These are phyloP conservation scores for Adelges cooleyi DNA, from an alignment of 1,140 invertebrate species.

Conservation along the genomic window DNA sequence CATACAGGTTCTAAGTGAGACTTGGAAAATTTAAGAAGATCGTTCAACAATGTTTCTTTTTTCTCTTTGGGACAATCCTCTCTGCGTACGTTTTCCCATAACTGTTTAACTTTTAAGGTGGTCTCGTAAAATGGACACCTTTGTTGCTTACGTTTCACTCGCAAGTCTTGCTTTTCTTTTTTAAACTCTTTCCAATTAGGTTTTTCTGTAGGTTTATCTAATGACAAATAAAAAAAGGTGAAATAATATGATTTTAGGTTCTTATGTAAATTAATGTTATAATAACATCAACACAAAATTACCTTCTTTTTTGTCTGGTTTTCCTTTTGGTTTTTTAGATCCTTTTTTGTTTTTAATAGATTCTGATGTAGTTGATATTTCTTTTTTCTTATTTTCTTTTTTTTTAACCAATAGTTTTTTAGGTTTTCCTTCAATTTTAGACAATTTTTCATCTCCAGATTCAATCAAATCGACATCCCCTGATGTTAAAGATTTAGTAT, in stretches of 20 bases:
- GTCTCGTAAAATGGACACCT: slow-evolving; percentile 51
- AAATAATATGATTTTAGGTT: not conserved
- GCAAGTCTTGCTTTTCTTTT: slow-evolving; percentile 57
- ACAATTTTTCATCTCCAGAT: not conserved
- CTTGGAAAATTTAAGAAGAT: slow-evolving; percentile 59
- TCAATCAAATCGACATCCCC: slow-evolving; percentile 3
- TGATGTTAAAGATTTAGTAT: not conserved
- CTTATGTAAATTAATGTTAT: too few species aligned
- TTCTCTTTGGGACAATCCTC: slow-evolving; percentile 48
- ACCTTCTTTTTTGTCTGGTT: not conserved
- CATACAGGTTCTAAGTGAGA: slow-evolving; percentile 51
- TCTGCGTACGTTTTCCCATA: slow-evolving; percentile 64
- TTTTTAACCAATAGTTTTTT: not conserved
- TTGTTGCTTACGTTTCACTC: slow-evolving; percentile 46
- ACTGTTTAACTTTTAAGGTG: slow-evolving; percentile 57
- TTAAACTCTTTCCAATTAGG: slow-evolving; percentile 61
- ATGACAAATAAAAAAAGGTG: not conserved
- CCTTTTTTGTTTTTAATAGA: not conserved
- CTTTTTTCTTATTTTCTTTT: not conserved
- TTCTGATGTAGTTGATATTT: not conserved
- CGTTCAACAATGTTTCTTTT: slow-evolving; percentile 51
- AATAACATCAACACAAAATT: too few species aligned
- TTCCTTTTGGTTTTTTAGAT: slow-evolving; percentile 1
- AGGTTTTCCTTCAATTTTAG: not conserved
- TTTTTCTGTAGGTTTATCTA: slow-evolving; percentile 40